Conservation (phyloP, 2,113 vertebrate genomes). For the Oreochromis aureus region DNA sequence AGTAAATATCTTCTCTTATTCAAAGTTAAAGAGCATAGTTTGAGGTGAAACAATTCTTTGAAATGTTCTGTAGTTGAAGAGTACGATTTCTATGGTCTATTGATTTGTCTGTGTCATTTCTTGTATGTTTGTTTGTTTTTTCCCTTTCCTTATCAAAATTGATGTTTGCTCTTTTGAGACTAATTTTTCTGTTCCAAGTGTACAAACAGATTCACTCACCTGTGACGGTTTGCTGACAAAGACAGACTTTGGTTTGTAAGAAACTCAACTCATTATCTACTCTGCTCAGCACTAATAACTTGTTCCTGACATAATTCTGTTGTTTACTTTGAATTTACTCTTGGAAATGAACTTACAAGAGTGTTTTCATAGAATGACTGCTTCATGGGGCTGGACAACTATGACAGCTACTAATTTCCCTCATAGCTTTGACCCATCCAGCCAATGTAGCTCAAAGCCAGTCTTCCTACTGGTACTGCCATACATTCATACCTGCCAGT, state of each 20-base stretch:
- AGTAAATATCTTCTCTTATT: background rate
- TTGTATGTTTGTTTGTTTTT: background rate
- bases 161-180: background rate
- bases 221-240: background rate
- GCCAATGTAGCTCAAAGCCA: background rate
- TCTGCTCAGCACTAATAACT: background rate
- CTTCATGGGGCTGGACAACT: background rate
- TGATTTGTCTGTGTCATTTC: background rate
- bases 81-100: background rate
- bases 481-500: background rate
- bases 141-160: background rate
- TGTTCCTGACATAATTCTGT: background rate
- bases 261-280: background rate
- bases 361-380: background rate
- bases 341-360: background rate
- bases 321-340: background rate
- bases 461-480: background rate
- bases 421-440: background rate
- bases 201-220: background rate
- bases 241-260: background rate
- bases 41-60: background rate
- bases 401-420: background rate
- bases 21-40: background rate
- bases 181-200: background rate
- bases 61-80: background rate